Evolutionary conservation across 2,797 vertebrate species (phyloP).

Genomic region (Hyperoplus lanceolatus): DNA sequence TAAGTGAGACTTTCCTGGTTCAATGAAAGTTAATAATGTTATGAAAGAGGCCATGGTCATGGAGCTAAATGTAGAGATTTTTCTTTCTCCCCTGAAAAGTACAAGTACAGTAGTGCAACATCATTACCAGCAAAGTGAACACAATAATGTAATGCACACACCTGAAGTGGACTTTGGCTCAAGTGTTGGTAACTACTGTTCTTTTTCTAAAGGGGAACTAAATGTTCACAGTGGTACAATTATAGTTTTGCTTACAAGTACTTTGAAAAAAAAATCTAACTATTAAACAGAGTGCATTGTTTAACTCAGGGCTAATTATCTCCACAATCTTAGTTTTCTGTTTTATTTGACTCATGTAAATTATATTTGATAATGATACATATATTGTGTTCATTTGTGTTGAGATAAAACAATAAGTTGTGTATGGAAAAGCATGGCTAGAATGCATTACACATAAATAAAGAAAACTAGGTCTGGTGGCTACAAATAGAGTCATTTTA

Average conservation of each 20-base stretch:
- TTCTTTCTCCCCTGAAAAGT: not conserved
- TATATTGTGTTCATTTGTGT: constrained; percentile 5
- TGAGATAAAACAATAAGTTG: not conserved
- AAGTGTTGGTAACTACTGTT: not conserved
- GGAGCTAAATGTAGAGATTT: not conserved
- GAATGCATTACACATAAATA: constrained; percentile 14
- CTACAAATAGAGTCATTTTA: constrained; percentile 42
- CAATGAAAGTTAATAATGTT: no score
- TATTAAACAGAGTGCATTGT: constrained; percentile 52
- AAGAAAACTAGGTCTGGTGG: not conserved
- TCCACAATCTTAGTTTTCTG: constrained; percentile 4
- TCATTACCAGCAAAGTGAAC: not conserved
- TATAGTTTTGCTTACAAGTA: constrained; percentile 53
- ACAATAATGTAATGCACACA: not conserved
- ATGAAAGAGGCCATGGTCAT: not conserved
- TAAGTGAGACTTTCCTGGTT: no score
- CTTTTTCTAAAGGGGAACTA: constrained; percentile 24
- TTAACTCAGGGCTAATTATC: constrained; percentile 59
- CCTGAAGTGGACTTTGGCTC: constrained; percentile 7
- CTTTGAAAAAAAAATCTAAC: constrained; percentile 10
- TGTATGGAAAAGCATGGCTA: not conserved
- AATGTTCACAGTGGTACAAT: constrained; percentile 56
- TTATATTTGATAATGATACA: not conserved
- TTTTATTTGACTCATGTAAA: constrained; percentile 24
- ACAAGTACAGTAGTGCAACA: not conserved